These are phyloP conservation scores for Agrotis exclamationis DNA, from an alignment of 2,888 invertebrate genomes.

Conservation along the genomic window DNA sequence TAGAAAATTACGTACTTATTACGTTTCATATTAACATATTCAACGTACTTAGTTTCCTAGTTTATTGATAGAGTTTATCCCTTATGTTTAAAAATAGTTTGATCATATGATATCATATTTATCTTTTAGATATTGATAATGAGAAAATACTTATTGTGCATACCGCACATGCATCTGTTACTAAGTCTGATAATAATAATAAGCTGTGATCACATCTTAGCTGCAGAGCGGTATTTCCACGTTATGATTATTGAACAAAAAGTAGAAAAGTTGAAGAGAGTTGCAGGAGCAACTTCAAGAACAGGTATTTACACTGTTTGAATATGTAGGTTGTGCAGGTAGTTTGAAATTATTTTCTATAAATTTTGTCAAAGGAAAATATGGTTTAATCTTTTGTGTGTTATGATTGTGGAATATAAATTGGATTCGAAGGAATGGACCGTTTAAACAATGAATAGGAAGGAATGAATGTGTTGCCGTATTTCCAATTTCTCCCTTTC, in stretches of 20 bases:
- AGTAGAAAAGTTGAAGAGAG: conserved; percentile 90
- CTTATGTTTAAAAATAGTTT: neutral
- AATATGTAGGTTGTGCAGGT: conserved; percentile 88
- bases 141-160: neutral
- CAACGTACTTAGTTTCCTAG: neutral
- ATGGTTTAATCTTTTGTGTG: conserved; percentile 36
- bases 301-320: conserved; percentile 91
- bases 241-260: conserved; percentile 90
- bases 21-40: too few relatives aligned
- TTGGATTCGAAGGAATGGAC: neutral
- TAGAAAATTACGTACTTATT: neutral
- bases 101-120: neutral
- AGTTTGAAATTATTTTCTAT: conserved; percentile 80
- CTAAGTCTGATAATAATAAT: conserved; percentile 14
- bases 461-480: conserved; percentile 8
- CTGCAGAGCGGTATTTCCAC: conserved; percentile 79
- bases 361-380: conserved; percentile 63
- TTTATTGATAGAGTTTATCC: neutral
- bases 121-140: neutral
- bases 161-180: conserved; percentile 12
- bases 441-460: conserved; percentile 3
- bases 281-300: conserved; percentile 90
- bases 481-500: conserved; percentile 6
- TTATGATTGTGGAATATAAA: conserved; percentile 27
- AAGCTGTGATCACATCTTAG: conserved; percentile 47